Evolutionary conservation across 1,140 invertebrate genomes (phyloP).

Genomic region (Drosophila simulans): DNA sequence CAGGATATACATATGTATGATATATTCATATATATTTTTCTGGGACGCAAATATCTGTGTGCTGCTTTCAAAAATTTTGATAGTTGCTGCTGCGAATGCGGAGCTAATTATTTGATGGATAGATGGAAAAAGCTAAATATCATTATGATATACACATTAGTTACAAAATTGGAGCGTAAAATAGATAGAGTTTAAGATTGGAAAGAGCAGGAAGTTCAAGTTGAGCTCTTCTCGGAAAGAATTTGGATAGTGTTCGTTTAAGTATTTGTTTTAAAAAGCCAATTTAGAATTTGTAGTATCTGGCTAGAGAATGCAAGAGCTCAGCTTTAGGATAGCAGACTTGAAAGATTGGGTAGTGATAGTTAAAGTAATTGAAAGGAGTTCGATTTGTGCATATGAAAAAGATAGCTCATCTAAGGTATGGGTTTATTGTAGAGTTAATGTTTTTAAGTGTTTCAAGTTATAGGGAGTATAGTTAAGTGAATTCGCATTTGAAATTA

Average conservation of each 20-base stretch:
- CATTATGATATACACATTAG: conserved; percentile 25
- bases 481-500: background rate
- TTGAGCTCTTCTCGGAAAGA: conserved; percentile 57
- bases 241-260: conserved; percentile 24
- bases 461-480: conserved; percentile 17
- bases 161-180: conserved; percentile 17
- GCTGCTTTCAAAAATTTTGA: conserved; percentile 43
- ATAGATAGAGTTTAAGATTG: conserved; percentile 43
- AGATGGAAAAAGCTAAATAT: conserved; percentile 31
- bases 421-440: conserved; percentile 16
- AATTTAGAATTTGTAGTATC: conserved; percentile 46
- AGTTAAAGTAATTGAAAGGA: conserved; percentile 49
- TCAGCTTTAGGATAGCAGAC: conserved; percentile 59
- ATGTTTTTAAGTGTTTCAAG: conserved; percentile 41
- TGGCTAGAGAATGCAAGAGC: conserved; percentile 39
- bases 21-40: conserved; percentile 3
- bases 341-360: conserved; percentile 45
- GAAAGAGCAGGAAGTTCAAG: conserved; percentile 60
- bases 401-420: conserved; percentile 34
- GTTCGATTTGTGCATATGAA: conserved; percentile 45
- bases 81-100: conserved; percentile 32
- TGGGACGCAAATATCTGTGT: conserved; percentile 61
- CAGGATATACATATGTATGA: conserved; percentile 21
- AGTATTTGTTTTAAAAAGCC: conserved; percentile 29
- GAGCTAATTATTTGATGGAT: conserved; percentile 24